These are phyloP conservation scores for Malurus alboscapulatus DNA, from an alignment of 2,113 vertebrate species.

Conservation along the genomic window DNA sequence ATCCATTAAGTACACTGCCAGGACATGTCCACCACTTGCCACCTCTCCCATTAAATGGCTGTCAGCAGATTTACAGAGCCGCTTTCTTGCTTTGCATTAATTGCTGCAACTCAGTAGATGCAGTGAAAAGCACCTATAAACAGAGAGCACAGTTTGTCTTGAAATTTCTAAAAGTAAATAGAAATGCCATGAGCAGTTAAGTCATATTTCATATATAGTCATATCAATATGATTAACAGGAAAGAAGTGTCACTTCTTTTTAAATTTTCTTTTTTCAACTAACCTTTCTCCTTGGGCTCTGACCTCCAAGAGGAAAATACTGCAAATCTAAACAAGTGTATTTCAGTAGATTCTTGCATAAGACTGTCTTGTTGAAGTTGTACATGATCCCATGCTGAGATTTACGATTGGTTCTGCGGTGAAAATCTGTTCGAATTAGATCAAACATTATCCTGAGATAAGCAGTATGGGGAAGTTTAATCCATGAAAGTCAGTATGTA, in stretches of 20 bases:
- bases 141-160: not conserved
- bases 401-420: conserved; percentile 69
- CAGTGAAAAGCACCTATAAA: conserved; percentile 18
- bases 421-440: conserved; percentile 69
- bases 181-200: conserved; percentile 41
- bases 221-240: conserved; percentile 21
- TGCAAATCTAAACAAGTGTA: conserved; percentile 30
- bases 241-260: conserved; percentile 38
- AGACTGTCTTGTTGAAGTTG: conserved; percentile 48
- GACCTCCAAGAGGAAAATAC: conserved; percentile 1
- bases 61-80: conserved; percentile 65
- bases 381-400: conserved; percentile 65
- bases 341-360: conserved; percentile 18
- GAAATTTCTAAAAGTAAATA: conserved; percentile 42
- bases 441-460: conserved; percentile 53
- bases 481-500: conserved; percentile 20
- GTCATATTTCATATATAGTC: conserved; percentile 19
- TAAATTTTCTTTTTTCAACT: conserved; percentile 36
- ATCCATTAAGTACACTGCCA: conserved; percentile 73
- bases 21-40: conserved; percentile 65
- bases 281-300: conserved; percentile 35
- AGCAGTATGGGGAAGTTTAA: conserved; percentile 42
- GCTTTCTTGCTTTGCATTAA: conserved; percentile 64
- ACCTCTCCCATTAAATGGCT: conserved; percentile 67
- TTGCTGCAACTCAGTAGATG: conserved; percentile 40